Percentiles rank a stretch among this genome's conserved stretches.
Evolutionary conservation across 2,888 invertebrate species (phyloP).

Genomic region (Eupithecia exiguata): DNA sequence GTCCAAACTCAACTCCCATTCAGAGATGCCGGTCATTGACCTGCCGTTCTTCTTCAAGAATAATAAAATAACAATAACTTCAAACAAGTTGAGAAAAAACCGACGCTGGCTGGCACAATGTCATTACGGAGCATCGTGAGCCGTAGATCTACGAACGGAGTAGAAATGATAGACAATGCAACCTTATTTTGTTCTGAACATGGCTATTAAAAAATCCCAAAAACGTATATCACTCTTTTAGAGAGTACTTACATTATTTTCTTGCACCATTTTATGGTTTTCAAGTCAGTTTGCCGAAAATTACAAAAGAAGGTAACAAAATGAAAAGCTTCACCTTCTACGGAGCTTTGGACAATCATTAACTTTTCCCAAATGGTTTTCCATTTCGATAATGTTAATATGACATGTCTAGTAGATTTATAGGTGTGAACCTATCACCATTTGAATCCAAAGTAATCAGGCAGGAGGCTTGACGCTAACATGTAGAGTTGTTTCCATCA

Average conservation of each 20-base stretch:
- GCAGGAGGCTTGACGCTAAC: conserved; percentile 55
- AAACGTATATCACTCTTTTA: not conserved
- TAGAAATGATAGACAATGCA: conserved; percentile 5
- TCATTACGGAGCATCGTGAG: conserved; percentile 76
- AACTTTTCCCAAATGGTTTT: not conserved
- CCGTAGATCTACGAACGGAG: conserved; percentile 54
- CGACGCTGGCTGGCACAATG: conserved; percentile 66
- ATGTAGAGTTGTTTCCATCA: conserved; percentile 45
- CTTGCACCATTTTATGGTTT: not conserved
- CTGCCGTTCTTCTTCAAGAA: conserved; percentile 69
- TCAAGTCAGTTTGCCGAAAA: not conserved
- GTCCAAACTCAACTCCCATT: conserved; percentile 31
- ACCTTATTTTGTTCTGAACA: not conserved
- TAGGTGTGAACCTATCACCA: conserved; percentile 58
- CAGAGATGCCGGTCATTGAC: conserved; percentile 61
- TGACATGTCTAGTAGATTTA: conserved; percentile 39
- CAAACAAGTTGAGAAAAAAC: conserved; percentile 80
- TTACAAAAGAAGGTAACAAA: not conserved
- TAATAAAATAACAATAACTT: conserved; percentile 83
- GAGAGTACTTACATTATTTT: not conserved
- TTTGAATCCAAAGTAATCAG: conserved; percentile 65
- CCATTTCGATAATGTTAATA: not conserved
- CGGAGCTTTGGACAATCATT: not conserved
- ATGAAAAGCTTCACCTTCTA: not conserved
- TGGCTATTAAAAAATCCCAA: not conserved